Percentiles rank a stretch among this genome's conserved stretches.
phyloP scores from a whole-genome alignment of 2,888 invertebrate species.

The Coelogynopora nodosa region DNA sequence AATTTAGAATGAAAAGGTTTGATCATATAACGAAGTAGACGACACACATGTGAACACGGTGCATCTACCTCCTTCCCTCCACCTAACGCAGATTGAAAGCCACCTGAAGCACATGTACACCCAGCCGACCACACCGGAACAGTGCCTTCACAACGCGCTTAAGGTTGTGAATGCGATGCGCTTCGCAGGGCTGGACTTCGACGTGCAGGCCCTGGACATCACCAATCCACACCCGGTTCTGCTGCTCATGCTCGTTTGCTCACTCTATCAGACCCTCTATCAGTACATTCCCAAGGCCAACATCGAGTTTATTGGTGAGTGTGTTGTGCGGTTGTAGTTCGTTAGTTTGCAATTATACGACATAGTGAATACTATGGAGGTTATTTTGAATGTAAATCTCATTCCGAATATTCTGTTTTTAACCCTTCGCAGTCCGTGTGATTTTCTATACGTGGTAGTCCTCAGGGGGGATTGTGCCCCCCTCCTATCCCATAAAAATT shows the following conservation, averaged over 20 bases:
- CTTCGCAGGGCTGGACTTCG: slow-evolving; percentile 60
- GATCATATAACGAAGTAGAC: too few relatives aligned
- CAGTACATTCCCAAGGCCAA: slow-evolving; percentile 58
- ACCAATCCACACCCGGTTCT: slow-evolving; percentile 61
- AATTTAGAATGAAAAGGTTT: too few relatives aligned
- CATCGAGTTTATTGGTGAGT: slow-evolving; percentile 55
- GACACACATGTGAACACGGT: too few relatives aligned
- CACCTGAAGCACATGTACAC: slow-evolving; percentile 50
- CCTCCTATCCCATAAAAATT: too few relatives aligned
- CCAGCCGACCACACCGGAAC: slow-evolving; percentile 36
- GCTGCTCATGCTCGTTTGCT: slow-evolving; percentile 56
- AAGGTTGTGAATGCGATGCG: slow-evolving; percentile 59
- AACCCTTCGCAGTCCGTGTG: too few relatives aligned
- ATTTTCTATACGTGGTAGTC: too few relatives aligned
- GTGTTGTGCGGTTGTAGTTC: not conserved
- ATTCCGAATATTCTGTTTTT: too few relatives aligned
- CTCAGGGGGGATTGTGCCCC: too few relatives aligned
- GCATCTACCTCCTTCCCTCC: too few relatives aligned
- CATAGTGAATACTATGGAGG: too few relatives aligned
- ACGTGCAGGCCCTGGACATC: slow-evolving; percentile 61
- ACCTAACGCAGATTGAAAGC: slow-evolving; percentile 54
- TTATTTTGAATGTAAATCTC: too few relatives aligned
- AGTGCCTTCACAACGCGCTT: slow-evolving; percentile 56
- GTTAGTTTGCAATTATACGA: too few relatives aligned
- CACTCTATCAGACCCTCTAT: slow-evolving; percentile 58